Percentiles rank a stretch among this genome's conserved stretches.
Evolutionary conservation across 2,113 vertebrate genomes (phyloP).

Genomic region (Pitta sordida): DNA sequence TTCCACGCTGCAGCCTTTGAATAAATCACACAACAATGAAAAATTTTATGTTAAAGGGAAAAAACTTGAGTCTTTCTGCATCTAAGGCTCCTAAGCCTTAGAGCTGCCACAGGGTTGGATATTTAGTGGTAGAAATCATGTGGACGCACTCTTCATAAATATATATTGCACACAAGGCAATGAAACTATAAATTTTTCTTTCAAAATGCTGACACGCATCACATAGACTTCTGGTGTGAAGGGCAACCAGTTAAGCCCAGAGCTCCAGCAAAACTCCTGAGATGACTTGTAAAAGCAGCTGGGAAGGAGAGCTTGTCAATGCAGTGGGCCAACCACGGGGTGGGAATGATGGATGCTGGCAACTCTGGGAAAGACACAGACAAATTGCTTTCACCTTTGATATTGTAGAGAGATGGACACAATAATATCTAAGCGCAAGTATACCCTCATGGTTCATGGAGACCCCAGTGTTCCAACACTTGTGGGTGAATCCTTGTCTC

Average conservation of each 20-base stretch:
- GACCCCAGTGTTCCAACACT: not conserved
- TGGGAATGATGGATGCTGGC: not conserved
- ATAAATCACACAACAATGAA: not conserved
- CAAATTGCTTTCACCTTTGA: not conserved
- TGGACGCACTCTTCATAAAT: not conserved
- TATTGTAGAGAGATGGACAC: not conserved
- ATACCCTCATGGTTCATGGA: not conserved
- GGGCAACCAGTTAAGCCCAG: not conserved
- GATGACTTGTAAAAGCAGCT: not conserved
- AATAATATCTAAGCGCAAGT: not conserved
- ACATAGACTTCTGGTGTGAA: not conserved
- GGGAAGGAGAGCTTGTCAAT: not conserved
- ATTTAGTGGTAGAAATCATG: not conserved
- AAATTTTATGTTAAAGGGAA: not conserved
- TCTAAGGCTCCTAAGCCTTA: not conserved
- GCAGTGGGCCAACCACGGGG: accelerated
- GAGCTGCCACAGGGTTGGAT: not conserved
- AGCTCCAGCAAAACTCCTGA: not conserved
- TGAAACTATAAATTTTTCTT: not conserved
- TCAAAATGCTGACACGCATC: not conserved
- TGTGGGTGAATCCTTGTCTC: not conserved
- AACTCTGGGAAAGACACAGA: not conserved
- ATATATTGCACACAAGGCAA: not conserved
- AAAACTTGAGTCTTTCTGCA: not conserved
- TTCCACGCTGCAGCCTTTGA: constrained; percentile 3